Base-by-base conservation (phyloP, 2,888 invertebrate species). In the Lasioglossum zephyrum region DNA sequence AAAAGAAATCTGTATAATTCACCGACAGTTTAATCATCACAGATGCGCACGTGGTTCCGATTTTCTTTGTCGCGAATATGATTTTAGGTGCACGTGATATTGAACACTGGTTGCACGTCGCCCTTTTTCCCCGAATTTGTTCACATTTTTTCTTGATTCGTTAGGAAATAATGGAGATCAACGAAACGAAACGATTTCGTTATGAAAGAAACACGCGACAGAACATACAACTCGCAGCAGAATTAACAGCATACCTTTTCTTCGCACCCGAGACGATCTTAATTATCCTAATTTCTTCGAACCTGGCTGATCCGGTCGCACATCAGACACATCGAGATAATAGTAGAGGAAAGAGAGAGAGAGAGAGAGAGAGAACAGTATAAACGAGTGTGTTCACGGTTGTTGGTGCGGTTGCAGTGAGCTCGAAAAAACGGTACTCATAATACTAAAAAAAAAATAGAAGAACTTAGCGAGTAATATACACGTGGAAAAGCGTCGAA, bases 211-310 rank as follows among this genome's bases (percentile, higher is more conserved):
- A 70, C 18, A 63, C 44, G 57, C 79, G 72, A 18, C 31, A 53
- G 66, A 77, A 78, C 73, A 47, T 81, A 74, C 53, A 77, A 63
- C 47, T 75, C 47, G 70, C 31, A 72, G 75, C 79, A 77, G 87
- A 90, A 88, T 89, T 85, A 91, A 88, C 87, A 88, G 88, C 79
- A 87, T 89, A 90, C 84, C 79, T 79, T 82, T 82, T 57, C n/a
- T 8, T 85, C 83, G 83, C 81, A 57, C 47, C 26, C 79, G 26
- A 77, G 78, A 76, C 77, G 41, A 75, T 75, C 26, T 79, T 73
- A 79, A 81, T 81, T 81, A 57, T 76, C 16, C 77, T 77, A 44
- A 60, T 72, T 36, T 63, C 13, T 26, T 70, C 16, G 22, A n/a
- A 49, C 22, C 36, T 70, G 77, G 41, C 39, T 70, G 41, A 76